Evolutionary conservation across 2,113 vertebrate genomes (phyloP).

Genomic region (Solea solea): DNA sequence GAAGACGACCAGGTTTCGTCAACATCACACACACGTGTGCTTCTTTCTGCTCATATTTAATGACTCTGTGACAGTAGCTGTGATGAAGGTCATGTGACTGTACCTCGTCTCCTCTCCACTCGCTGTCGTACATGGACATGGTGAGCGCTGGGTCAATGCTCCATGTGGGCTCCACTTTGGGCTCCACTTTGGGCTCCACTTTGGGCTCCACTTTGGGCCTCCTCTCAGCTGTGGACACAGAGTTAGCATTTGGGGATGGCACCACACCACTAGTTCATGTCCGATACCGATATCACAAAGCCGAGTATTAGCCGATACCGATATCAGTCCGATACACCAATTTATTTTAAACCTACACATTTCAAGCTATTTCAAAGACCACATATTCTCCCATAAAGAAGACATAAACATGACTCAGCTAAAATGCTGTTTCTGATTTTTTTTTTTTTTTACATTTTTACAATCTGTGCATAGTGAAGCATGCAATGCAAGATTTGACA

Average conservation of each 20-base stretch:
- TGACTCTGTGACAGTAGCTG: not conserved
- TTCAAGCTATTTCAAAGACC: not conserved
- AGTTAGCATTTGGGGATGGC: not conserved
- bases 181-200: constrained; percentile 81
- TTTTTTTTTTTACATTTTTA: too few relatives aligned
- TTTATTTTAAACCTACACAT: too few relatives aligned
- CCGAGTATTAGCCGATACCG: too few relatives aligned
- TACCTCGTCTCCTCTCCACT: constrained; percentile 50
- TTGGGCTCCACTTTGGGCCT: constrained; percentile 80
- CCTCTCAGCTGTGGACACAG: constrained; percentile 23
- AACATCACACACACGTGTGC: not conserved
- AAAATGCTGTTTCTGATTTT: too few relatives aligned
- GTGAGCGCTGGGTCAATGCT: constrained; percentile 90
- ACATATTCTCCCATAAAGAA: too few relatives aligned
- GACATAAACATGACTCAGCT: too few relatives aligned
- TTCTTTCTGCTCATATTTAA: too few relatives aligned
- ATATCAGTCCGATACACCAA: too few relatives aligned
- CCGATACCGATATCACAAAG: too few relatives aligned
- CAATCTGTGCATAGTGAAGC: too few relatives aligned
- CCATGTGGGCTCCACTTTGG: constrained; percentile 87
- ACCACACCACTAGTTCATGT: not conserved
- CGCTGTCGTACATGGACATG: constrained; percentile 86
- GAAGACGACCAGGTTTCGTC: not conserved
- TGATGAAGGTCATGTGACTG: not conserved
- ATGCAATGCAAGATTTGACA: too few relatives aligned